These are phyloP conservation scores for Eupsilia transversa DNA, from an alignment of 2,888 invertebrate species.

Conservation along the genomic window DNA sequence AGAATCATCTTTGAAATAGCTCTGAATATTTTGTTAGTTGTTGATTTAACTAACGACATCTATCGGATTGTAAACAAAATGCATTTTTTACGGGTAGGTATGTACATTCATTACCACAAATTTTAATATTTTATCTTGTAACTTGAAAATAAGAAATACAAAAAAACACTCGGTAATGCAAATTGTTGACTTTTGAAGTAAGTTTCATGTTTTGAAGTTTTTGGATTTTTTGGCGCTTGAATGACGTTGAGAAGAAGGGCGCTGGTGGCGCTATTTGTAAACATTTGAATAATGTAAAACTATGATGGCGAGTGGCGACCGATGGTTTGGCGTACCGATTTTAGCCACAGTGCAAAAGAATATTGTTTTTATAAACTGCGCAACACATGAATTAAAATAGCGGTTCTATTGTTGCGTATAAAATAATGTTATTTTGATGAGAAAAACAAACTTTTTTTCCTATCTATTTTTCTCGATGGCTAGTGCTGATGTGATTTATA, in stretches of 20 bases:
- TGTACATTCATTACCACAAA: neutral
- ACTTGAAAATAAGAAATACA: neutral
- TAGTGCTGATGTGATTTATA: no score
- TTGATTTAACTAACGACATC: slow-evolving; percentile 2
- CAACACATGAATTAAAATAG: no score
- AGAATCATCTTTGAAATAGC: no score
- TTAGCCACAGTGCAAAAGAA: neutral
- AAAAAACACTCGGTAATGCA: neutral
- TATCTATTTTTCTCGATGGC: no score
- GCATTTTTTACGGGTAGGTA: no score
- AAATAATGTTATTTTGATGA: no score
- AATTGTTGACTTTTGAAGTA: neutral
- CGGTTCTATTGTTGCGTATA: neutral
- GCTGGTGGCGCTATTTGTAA: neutral
- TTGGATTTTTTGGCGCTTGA: neutral
- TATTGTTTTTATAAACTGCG: neutral
- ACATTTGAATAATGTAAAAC: neutral
- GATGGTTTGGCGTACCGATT: no score
- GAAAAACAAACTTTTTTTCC: no score
- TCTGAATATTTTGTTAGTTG: no score
- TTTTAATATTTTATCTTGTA: neutral
- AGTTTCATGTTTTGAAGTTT: no score
- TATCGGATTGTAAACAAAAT: neutral
- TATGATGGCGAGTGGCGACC: neutral
- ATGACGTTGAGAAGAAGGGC: no score